A percentile compares a stretch with the other conserved stretches of the same genome.
These are phyloP conservation scores for Pectinophora gossypiella DNA, from an alignment of 1,140 invertebrate genomes.

Conservation along the genomic window DNA sequence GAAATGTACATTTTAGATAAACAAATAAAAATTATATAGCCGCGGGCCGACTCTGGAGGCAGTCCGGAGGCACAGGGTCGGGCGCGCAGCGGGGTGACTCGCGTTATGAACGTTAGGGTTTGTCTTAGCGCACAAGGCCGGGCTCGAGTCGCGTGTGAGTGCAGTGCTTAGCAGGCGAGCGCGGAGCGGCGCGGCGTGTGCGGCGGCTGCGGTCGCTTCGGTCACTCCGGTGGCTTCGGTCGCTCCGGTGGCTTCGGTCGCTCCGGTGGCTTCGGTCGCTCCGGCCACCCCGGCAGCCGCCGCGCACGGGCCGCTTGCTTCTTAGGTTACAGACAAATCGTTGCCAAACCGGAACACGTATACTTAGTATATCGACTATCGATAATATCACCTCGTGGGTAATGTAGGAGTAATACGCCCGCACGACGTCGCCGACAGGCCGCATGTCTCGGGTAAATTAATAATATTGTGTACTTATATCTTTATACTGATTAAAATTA, in stretches of 20 bases:
- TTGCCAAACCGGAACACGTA: slow-evolving; percentile 70
- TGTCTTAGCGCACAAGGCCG: slow-evolving; percentile 9
- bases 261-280: slow-evolving; percentile 13
- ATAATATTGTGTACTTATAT: slow-evolving; percentile 66
- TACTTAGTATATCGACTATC: slow-evolving; percentile 66
- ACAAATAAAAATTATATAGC: neutral
- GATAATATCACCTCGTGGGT: slow-evolving; percentile 67
- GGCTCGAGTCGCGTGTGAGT: slow-evolving; percentile 17
- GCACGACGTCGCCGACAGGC: slow-evolving; percentile 27
- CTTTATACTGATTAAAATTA: slow-evolving; percentile 71
- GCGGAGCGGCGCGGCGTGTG: slow-evolving; percentile 23
- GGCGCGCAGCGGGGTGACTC: neutral
- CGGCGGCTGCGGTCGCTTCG: slow-evolving; percentile 3
- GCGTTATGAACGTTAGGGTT: neutral
- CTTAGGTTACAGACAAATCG: slow-evolving; percentile 63
- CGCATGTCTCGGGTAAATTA: slow-evolving; percentile 34
- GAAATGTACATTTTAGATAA: neutral
- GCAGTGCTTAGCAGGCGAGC: slow-evolving; percentile 18
- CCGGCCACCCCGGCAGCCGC: slow-evolving; percentile 17
- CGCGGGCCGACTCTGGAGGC: neutral
- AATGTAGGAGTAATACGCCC: slow-evolving; percentile 56
- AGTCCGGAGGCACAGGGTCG: neutral
- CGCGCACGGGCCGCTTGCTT: slow-evolving; percentile 21
- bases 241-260: slow-evolving; percentile 11
- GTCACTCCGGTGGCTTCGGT: neutral